Evolutionary conservation across 2,888 invertebrate species (phyloP).

Genomic region (Pristionchus entomophagus): DNA sequence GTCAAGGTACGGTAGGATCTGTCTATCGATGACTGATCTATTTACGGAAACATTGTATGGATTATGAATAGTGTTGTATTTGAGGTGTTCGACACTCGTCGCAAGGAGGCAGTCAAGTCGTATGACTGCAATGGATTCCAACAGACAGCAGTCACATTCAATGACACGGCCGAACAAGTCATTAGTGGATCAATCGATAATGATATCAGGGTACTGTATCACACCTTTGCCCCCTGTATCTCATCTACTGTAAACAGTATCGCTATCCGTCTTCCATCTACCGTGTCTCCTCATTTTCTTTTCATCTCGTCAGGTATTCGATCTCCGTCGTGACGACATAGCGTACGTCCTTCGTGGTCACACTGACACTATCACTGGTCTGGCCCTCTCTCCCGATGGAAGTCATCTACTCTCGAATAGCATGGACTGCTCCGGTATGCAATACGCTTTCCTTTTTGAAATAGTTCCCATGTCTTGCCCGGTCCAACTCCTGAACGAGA

Average conservation of each 20-base stretch:
- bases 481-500: no score
- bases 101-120: conserved; percentile 84
- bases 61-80: neutral
- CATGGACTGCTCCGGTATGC: conserved; percentile 89
- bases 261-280: no score
- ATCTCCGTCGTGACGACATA: conserved; percentile 89
- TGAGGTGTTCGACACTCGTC: conserved; percentile 87
- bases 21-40: neutral
- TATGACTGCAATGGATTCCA: conserved; percentile 78
- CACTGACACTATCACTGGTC: conserved; percentile 92
- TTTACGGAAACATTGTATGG: neutral
- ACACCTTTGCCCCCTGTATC: no score
- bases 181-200: conserved; percentile 97
- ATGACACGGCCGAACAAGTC: conserved; percentile 94
- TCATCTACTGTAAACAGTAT: no score
- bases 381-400: conserved; percentile 85
- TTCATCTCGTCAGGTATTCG: conserved; percentile 88
- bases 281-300: no score
- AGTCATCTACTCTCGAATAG: conserved; percentile 91
- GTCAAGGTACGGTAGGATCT: conserved; percentile 82
- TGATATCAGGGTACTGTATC: conserved; percentile 86
- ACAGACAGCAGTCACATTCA: conserved; percentile 90
- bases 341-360: conserved; percentile 90
- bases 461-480: no score
- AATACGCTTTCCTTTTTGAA: no score